Percentiles rank a stretch among this genome's conserved stretches.
These are phyloP conservation scores for Cygnus buccinator DNA, from an alignment of 2,113 vertebrate genomes.

Conservation along the genomic window DNA sequence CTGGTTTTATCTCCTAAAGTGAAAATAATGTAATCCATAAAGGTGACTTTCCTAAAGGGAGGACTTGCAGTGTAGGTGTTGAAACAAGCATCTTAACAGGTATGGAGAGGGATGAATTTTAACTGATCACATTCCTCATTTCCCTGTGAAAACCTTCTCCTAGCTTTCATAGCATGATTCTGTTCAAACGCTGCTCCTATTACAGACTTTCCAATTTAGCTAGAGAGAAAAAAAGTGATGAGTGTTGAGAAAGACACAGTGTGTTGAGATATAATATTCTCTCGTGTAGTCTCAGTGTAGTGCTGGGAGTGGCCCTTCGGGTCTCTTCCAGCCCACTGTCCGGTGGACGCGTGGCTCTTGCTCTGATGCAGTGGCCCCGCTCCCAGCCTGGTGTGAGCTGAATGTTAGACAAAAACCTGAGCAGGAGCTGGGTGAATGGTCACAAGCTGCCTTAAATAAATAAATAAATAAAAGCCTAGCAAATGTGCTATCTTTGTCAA, in stretches of 20 bases:
- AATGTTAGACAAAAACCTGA: background rate
- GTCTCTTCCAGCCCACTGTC: rapidly evolving
- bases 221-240: background rate
- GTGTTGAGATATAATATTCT: background rate
- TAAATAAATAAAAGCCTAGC: background rate
- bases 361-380: rapidly evolving
- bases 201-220: background rate
- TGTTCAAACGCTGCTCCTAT: background rate
- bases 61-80: background rate
- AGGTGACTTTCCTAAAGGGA: background rate
- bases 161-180: background rate
- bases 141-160: background rate
- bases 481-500: background rate
- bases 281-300: background rate
- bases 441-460: background rate
- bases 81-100: background rate
- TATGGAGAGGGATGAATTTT: background rate
- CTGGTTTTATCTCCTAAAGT: background rate
- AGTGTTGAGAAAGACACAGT: background rate
- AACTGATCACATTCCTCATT: background rate
- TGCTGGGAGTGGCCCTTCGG: background rate
- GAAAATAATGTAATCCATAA: background rate
- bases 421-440: background rate
- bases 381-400: background rate
- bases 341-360: rapidly evolving